Evolutionary conservation across 2,113 vertebrate species (phyloP).

Genomic region (Bubalus kerabau): DNA sequence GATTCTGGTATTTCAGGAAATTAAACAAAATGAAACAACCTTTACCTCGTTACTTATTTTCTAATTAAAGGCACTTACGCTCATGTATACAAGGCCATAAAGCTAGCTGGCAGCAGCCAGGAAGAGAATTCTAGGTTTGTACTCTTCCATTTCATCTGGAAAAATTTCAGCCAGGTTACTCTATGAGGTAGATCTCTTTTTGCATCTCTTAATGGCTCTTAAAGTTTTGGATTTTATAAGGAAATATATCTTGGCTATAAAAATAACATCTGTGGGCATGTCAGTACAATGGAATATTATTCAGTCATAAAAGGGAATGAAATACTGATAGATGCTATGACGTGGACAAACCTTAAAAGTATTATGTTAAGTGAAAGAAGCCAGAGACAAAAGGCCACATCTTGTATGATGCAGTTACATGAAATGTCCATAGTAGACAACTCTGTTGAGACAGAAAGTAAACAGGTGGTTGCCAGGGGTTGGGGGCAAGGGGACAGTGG

Average conservation of each 20-base stretch:
- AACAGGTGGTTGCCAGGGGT: neutral
- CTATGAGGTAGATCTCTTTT: neutral
- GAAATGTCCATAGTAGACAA: neutral
- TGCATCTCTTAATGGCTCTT: neutral
- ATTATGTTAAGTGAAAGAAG: neutral
- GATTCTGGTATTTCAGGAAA: neutral
- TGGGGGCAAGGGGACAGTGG: neutral
- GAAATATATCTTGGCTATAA: neutral
- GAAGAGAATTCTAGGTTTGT: neutral
- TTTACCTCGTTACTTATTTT: neutral
- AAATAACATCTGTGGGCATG: neutral
- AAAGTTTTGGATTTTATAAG: neutral
- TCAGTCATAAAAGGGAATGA: neutral
- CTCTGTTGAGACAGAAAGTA: neutral
- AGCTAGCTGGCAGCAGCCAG: neutral
- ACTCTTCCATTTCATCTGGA: neutral
- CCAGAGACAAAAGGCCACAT: neutral
- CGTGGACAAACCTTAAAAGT: neutral
- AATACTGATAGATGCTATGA: neutral
- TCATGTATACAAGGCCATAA: neutral
- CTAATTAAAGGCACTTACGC: neutral
- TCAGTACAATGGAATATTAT: neutral
- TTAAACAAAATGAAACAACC: neutral
- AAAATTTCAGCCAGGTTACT: neutral
- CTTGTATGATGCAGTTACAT: neutral